phyloP scores from a whole-genome alignment of 2,797 vertebrate genomes.

The Micrastur ruficollis region DNA sequence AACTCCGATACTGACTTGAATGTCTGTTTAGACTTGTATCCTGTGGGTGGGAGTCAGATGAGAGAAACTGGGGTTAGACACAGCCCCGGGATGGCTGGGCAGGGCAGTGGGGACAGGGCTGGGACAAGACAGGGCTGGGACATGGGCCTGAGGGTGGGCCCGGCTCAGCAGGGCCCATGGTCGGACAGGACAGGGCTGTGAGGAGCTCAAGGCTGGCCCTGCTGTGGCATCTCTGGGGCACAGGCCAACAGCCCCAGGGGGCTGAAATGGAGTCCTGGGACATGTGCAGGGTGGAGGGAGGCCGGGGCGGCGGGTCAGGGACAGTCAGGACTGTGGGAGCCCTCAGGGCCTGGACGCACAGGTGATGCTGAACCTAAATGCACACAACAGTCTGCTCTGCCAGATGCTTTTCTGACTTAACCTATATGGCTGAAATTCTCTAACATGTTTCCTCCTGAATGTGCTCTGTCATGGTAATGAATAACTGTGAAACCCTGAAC shows the following conservation, averaged over 20 bases:
- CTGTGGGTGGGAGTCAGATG: background rate
- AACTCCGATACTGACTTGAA: background rate
- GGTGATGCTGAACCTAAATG: background rate
- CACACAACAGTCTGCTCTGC: background rate
- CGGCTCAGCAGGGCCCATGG: too few species aligned
- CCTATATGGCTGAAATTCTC: background rate
- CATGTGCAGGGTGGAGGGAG: rapidly evolving
- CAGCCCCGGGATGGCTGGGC: background rate
- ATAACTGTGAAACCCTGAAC: background rate
- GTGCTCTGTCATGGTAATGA: background rate
- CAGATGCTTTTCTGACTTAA: background rate
- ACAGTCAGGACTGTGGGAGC: too few species aligned
- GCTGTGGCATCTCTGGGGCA: too few species aligned
- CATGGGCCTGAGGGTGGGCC: rapidly evolving
- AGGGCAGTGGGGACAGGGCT: background rate
- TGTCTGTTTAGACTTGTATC: background rate
- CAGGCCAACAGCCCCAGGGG: background rate
- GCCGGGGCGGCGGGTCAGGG: background rate
- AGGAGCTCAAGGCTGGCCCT: too few species aligned
- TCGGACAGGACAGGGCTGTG: background rate
- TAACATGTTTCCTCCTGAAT: background rate
- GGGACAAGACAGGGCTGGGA: background rate
- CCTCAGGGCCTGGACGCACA: background rate
- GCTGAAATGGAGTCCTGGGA: too few species aligned
- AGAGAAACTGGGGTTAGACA: background rate